These are phyloP conservation scores for Trachurus trachurus DNA, from an alignment of 2,797 vertebrate species.

Conservation along the genomic window DNA sequence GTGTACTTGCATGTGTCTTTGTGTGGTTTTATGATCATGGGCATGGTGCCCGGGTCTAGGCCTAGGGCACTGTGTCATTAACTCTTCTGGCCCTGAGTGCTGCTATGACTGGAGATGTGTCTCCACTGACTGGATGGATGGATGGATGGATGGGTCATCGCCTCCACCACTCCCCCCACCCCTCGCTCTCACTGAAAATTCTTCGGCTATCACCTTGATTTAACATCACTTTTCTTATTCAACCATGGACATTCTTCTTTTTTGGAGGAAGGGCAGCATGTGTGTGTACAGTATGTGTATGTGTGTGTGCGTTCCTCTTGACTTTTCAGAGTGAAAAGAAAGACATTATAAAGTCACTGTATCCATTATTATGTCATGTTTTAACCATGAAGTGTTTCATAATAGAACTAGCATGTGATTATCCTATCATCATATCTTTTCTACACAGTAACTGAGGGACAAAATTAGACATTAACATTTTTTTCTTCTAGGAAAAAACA, in stretches of 20 bases:
- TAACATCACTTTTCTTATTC: slow-evolving; percentile 58
- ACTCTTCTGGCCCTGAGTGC: slow-evolving; percentile 47
- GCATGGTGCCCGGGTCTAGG: slow-evolving; percentile 42
- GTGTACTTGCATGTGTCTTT: slow-evolving; percentile 15
- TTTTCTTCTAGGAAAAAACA: not conserved
- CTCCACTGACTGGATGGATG: slow-evolving; percentile 48
- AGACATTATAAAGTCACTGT: not conserved
- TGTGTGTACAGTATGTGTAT: too few species aligned
- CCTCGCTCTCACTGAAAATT: slow-evolving; percentile 33
- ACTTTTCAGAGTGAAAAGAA: slow-evolving; percentile 6
- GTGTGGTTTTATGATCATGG: slow-evolving; percentile 27
- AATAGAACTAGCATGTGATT: not conserved
- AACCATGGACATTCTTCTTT: slow-evolving; percentile 29
- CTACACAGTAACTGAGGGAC: not conserved
- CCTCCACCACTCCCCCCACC: slow-evolving; percentile 38
- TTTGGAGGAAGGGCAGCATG: not conserved
- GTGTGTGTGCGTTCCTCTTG: not conserved
- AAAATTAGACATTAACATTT: slow-evolving; percentile 1
- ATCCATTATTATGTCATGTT: not conserved
- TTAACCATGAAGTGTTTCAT: slow-evolving; percentile 17
- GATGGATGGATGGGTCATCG: slow-evolving; percentile 42
- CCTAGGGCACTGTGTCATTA: slow-evolving; percentile 65
- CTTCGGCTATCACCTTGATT: slow-evolving; percentile 54
- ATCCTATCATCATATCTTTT: not conserved
- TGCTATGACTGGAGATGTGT: slow-evolving; percentile 52